A percentile compares a stretch with the other conserved stretches of the same genome.
Conservation (phyloP, 2,888 invertebrate species). For the Artemia sp. region DNA sequence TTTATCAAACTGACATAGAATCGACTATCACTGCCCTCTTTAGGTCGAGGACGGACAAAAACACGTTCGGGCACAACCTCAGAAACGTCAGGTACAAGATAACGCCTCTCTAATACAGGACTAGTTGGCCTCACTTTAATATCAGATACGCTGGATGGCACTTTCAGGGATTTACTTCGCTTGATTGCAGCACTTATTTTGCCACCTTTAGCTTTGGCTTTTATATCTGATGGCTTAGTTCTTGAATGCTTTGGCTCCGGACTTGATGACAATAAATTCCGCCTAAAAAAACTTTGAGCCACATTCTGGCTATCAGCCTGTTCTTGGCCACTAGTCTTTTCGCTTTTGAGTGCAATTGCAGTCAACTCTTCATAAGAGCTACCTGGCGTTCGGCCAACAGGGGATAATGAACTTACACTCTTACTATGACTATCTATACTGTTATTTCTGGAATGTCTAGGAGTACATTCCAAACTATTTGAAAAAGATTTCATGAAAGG, state of each 20-base stretch:
- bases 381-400: neutral
- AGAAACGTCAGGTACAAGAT: neutral
- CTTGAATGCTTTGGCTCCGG: neutral
- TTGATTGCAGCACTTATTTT: conserved; percentile 27
- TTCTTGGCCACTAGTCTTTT: neutral
- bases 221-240: conserved; percentile 9
- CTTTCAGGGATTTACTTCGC: conserved; percentile 33
- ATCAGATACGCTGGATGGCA: conserved; percentile 21
- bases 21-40: neutral
- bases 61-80: neutral
- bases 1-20: conserved; percentile 4
- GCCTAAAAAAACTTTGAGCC: neutral
- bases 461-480: neutral
- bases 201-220: conserved; percentile 7
- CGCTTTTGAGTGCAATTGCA: neutral
- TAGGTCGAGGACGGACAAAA: neutral
- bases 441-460: neutral
- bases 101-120: neutral
- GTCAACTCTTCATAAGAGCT: neutral
- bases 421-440: neutral
- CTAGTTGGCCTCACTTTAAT: conserved; percentile 11
- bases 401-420: neutral
- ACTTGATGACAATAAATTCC: neutral
- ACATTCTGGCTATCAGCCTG: neutral
- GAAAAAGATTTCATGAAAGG: neutral